These are phyloP conservation scores for Acomys russatus DNA, from an alignment of 2,797 vertebrate genomes.

Conservation along the genomic window DNA sequence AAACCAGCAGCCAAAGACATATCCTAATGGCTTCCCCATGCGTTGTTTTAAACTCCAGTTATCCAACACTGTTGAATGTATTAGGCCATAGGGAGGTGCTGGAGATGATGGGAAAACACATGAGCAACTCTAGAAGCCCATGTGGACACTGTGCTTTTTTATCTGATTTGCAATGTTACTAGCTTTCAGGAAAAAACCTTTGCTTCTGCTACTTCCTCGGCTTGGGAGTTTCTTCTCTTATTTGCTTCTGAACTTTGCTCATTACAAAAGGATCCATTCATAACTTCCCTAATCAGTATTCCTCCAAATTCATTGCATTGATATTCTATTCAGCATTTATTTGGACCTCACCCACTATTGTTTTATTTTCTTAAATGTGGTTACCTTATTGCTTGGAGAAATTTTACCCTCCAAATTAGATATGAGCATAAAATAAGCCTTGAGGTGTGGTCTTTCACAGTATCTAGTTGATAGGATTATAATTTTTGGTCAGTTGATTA, in stretches of 20 bases:
- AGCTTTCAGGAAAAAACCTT: not conserved
- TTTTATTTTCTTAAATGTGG: not conserved
- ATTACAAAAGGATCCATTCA: not conserved
- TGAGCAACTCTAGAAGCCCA: not conserved
- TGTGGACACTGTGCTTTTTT: not conserved
- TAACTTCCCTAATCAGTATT: not conserved
- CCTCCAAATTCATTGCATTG: not conserved
- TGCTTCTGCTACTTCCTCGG: not conserved
- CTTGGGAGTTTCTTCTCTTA: not conserved
- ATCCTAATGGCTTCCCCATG: not conserved
- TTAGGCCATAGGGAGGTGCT: not conserved
- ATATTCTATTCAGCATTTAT: not conserved
- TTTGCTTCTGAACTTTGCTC: slow-evolving; percentile 3
- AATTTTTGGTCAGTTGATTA: not conserved
- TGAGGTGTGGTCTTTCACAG: not conserved
- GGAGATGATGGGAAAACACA: no score
- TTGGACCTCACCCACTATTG: no score
- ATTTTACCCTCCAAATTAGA: not conserved
- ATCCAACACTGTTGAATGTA: not conserved
- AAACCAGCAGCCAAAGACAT: not conserved
- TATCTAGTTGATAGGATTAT: not conserved
- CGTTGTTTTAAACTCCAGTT: not conserved
- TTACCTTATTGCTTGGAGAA: not conserved
- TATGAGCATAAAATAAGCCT: not conserved
- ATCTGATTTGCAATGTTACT: not conserved